Evolutionary conservation across 2,888 invertebrate genomes (phyloP).

Genomic region (Ethmia dodecea): DNA sequence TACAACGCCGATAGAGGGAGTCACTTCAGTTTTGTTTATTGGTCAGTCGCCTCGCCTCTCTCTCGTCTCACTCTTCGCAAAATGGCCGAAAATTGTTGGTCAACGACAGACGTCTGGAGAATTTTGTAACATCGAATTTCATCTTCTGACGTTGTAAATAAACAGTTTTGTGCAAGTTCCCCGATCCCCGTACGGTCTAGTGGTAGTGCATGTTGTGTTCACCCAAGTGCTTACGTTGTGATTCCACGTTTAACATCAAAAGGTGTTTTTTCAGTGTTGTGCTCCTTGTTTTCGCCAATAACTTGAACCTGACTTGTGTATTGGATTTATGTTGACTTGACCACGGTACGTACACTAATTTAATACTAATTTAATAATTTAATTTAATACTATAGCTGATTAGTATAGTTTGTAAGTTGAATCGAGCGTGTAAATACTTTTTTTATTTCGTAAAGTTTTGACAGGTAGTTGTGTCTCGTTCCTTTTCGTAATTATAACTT

Average conservation of each 20-base stretch:
- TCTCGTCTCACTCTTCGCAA: conserved; percentile 44
- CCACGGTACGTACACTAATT: conserved; percentile 51
- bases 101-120: conserved; percentile 60
- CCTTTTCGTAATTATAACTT: conserved; percentile 26
- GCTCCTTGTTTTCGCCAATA: conserved; percentile 65
- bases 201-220: conserved; percentile 52
- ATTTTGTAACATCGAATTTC: conserved; percentile 44
- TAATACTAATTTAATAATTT: no score
- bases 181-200: conserved; percentile 37
- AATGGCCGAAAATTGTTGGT: conserved; percentile 66
- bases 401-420: conserved; percentile 32
- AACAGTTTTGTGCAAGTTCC: conserved; percentile 47
- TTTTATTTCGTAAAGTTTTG: conserved; percentile 53
- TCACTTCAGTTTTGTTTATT: conserved; percentile 21
- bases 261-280: conserved; percentile 61
- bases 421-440: conserved; percentile 45
- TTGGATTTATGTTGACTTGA: conserved; percentile 74
- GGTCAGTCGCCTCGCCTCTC: conserved; percentile 29
- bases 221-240: conserved; percentile 43
- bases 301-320: conserved; percentile 49
- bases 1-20: conserved; percentile 1
- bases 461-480: conserved; percentile 46
- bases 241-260: conserved; percentile 34
- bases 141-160: conserved; percentile 57
- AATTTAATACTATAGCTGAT: conserved; percentile 12